phyloP scores from a whole-genome alignment of 2,113 vertebrate species.

The Tachuris rubrigastra region DNA sequence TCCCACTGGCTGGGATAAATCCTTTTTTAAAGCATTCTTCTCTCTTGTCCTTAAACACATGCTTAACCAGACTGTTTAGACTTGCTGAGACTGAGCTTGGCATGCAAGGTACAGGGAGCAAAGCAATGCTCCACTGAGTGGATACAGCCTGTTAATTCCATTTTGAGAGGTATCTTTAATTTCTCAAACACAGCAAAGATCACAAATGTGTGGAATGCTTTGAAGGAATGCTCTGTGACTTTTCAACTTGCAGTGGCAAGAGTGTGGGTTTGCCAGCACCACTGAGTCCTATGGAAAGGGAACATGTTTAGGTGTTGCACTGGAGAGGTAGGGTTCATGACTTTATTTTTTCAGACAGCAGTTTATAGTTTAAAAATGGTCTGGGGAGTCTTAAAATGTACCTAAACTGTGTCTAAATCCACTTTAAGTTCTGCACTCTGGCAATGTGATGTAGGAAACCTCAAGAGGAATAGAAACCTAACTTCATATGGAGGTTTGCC shows the following conservation, averaged over 20 bases:
- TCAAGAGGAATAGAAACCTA: neutral
- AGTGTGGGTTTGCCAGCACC: neutral
- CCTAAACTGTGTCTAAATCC: neutral
- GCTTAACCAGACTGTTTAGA: neutral
- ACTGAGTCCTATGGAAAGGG: rapidly evolving
- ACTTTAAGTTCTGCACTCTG: neutral
- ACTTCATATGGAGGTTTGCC: neutral
- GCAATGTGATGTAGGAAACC: neutral
- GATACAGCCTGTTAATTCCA: neutral
- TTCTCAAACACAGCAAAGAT: neutral
- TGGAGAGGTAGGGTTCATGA: neutral
- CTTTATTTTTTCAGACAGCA: neutral
- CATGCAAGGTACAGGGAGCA: neutral
- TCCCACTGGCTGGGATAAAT: neutral
- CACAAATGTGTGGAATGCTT: neutral
- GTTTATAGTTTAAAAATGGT: neutral
- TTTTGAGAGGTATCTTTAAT: neutral
- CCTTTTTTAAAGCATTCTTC: neutral
- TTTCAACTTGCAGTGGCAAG: neutral
- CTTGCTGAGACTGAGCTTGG: neutral
- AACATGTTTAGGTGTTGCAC: neutral
- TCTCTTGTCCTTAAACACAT: neutral
- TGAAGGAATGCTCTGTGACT: neutral
- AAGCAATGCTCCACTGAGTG: neutral
- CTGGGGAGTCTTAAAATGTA: neutral